Conservation (phyloP, 2,888 invertebrate species). For the Anthrax anthrax region DNA sequence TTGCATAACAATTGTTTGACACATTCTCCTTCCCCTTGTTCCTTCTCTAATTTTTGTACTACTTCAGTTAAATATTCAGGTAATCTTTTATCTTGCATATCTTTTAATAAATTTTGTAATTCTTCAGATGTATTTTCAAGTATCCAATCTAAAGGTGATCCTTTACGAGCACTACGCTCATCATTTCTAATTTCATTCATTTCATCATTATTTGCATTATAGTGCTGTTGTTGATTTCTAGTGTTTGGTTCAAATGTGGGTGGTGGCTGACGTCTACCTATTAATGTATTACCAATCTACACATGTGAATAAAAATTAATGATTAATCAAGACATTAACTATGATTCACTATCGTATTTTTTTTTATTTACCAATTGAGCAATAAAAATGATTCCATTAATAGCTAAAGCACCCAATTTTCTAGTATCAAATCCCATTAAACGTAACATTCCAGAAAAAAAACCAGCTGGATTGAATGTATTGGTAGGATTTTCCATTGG, state of each 20-base stretch:
- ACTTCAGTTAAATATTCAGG: conserved; percentile 46
- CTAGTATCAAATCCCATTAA: conserved; percentile 61
- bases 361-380: conserved; percentile 62
- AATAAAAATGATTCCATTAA: conserved; percentile 69
- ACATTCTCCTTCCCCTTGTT: conserved; percentile 50
- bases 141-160: conserved; percentile 46
- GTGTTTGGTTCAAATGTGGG: neutral
- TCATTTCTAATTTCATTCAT: neutral
- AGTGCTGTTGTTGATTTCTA: neutral
- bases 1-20: conserved; percentile 62
- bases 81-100: conserved; percentile 47
- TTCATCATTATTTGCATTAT: no score
- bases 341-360: no score
- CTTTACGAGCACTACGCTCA: conserved; percentile 20
- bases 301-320: neutral
- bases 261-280: conserved; percentile 10
- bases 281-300: conserved; percentile 25
- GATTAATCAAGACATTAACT: no score
- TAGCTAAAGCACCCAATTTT: conserved; percentile 65
- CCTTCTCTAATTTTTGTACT: conserved; percentile 39
- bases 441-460: conserved; percentile 41
- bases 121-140: conserved; percentile 43
- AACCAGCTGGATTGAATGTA: conserved; percentile 8
- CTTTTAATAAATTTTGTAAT: conserved; percentile 41
- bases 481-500: neutral